These are phyloP conservation scores for Leptinotarsa lineolata DNA, from an alignment of 1,140 invertebrate genomes.

Conservation along the genomic window DNA sequence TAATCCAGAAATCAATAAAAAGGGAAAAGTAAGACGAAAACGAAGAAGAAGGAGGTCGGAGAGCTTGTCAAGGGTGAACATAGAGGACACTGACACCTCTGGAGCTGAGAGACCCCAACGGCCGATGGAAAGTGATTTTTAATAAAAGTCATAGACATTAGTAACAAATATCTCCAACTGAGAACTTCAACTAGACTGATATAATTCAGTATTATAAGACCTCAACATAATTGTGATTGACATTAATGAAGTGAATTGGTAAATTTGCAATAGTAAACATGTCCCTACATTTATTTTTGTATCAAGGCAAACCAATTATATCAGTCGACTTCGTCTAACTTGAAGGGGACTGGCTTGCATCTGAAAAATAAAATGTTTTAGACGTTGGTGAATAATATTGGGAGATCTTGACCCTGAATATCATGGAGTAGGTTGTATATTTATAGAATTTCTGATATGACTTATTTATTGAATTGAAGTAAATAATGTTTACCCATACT, in stretches of 20 bases:
- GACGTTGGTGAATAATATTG: too few relatives aligned
- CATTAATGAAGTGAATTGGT: constrained; percentile 26
- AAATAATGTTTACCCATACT: too few relatives aligned
- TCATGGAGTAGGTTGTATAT: too few relatives aligned
- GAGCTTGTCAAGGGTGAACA: constrained; percentile 36
- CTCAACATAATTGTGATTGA: constrained; percentile 10
- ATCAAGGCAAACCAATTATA: constrained; percentile 16
- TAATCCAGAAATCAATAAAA: constrained; percentile 55
- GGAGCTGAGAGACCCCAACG: constrained; percentile 15
- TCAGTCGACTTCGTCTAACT: background rate
- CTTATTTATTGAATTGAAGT: too few relatives aligned
- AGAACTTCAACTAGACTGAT: background rate
- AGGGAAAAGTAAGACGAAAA: constrained; percentile 52
- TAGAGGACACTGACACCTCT: constrained; percentile 37
- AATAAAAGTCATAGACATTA: constrained; percentile 5
- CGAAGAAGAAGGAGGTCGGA: constrained; percentile 52
- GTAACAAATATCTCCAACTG: background rate
- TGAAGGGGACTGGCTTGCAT: background rate
- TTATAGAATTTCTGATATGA: too few relatives aligned
- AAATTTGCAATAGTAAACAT: constrained; percentile 21
- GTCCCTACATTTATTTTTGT: constrained; percentile 22
- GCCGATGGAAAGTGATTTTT: constrained; percentile 49
- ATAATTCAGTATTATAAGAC: background rate
- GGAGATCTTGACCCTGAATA: too few relatives aligned
- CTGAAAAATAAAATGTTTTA: background rate